Base-by-base conservation (phyloP, 2,113 vertebrate species). In the Lonchura striata region DNA sequence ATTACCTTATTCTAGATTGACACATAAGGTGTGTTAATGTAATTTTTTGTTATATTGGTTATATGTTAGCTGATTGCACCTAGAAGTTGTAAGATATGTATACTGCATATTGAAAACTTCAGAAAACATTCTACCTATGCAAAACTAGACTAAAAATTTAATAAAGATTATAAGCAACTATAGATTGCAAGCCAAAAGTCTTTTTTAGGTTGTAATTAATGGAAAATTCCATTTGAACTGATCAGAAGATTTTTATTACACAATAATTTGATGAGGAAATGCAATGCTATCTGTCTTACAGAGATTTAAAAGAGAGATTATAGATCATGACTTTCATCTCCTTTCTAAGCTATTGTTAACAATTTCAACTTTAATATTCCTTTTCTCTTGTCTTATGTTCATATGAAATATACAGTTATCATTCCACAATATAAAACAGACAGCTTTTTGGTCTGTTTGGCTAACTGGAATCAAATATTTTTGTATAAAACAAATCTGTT, bases 51-150 rank as follows among this genome's bases (percentile, higher is more conserved):
- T 50, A 33, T 18, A 25, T n/a, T 11, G 52, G 15, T 71, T 78
- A 31, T 1, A 0, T n/a, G n/a, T 50, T 90, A 63, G 13, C 31
- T 50, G 22, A 44, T 33, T 54, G 13, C 5, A 15, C 3, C 44
- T 11, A 50, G 39, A 76, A 80, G 24, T 47, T 39, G 17, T 7
- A 42, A 23, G 35, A 46, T 30, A 35, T 16, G 8, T 39, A 72
- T 56, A 15, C 6, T 7, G 7, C 3, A 1, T 52, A 64, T 12
- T 68, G 18, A 83, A 72, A 71, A 72, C 21, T 30, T 76, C 63
- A 69, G 39, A 80, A 92, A 94, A 60, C 4, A 30, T 50, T 64
- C 25, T 44, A 28, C 3, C 9, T 41, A 49, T 14, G 22, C 6
- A 57, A 85, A 90, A 47, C 15, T 28, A 61, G 15, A 72, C 61